A percentile compares a stretch with the other conserved stretches of the same genome.
These are phyloP conservation scores for Tetragonisca angustula DNA, from an alignment of 2,888 invertebrate species.

Conservation along the genomic window DNA sequence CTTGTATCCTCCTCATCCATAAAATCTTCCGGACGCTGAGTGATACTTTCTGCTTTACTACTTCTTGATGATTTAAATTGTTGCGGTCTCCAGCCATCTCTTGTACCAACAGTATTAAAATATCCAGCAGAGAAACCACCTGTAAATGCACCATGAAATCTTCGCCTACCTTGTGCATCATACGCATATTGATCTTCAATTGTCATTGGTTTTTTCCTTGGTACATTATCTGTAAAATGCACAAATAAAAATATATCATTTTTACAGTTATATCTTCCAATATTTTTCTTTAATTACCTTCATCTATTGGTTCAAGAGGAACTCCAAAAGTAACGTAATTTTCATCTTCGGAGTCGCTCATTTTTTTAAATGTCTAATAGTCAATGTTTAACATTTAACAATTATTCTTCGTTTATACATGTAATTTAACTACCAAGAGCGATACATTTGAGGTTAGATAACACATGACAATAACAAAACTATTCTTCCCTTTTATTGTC, in stretches of 20 bases:
- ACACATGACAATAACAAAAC: not conserved
- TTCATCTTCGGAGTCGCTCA: conserved; percentile 86
- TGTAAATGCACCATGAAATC: conserved; percentile 99
- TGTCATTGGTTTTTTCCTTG: conserved; percentile 91
- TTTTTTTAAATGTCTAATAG: conserved; percentile 55
- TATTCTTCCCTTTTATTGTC: not conserved
- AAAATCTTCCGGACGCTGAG: conserved; percentile 94
- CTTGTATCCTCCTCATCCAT: conserved; percentile 99
- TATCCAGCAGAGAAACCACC: conserved; percentile 99
- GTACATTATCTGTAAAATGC: conserved; percentile 88
- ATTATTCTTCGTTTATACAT: not conserved
- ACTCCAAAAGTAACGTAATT: conserved; percentile 91
- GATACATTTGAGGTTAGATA: conserved; percentile 26
- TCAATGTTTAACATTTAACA: not conserved
- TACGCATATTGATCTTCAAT: conserved; percentile 95
- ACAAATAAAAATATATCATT: not conserved
- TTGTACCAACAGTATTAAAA: conserved; percentile 97
- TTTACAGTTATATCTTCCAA: not conserved
- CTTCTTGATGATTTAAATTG: conserved; percentile 95
- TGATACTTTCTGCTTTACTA: conserved; percentile 86
- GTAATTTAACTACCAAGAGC: conserved; percentile 29
- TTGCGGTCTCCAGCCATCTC: conserved; percentile 97
- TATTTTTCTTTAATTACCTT: conserved; percentile 86
- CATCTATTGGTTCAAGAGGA: conserved; percentile 92
- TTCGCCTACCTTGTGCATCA: conserved; percentile 93